Evolutionary conservation across 2,797 vertebrate genomes (phyloP).

Genomic region (Enteromius unitaeniatus): DNA sequence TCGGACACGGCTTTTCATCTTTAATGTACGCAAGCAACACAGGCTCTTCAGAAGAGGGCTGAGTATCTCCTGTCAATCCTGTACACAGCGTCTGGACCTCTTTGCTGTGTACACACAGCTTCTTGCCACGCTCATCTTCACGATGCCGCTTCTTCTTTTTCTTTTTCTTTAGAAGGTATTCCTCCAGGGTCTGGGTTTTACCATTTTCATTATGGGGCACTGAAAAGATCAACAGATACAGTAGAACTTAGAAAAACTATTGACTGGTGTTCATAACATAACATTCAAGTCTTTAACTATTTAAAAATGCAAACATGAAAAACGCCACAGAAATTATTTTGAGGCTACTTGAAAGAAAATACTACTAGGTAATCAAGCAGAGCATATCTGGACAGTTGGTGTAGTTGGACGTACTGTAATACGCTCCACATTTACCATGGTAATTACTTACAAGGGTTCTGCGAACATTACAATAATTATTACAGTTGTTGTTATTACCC

Average conservation of each 20-base stretch:
- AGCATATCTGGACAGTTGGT: not conserved
- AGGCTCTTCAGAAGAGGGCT: slow-evolving; percentile 66
- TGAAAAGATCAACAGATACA: slow-evolving; percentile 11
- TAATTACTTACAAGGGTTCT: not conserved
- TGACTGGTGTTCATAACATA: not conserved
- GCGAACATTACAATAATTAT: not conserved
- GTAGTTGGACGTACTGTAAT: not conserved
- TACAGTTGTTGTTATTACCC: not conserved
- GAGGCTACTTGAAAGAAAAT: not conserved
- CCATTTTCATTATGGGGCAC: slow-evolving; percentile 86
- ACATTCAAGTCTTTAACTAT: not conserved
- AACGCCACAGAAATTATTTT: not conserved
- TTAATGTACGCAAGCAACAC: slow-evolving; percentile 74
- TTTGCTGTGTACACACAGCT: slow-evolving; percentile 88
- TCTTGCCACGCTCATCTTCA: slow-evolving; percentile 86
- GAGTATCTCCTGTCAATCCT: slow-evolving; percentile 78
- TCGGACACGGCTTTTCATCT: slow-evolving; percentile 78
- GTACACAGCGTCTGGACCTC: slow-evolving; percentile 90
- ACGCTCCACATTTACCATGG: not conserved
- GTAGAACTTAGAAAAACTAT: not conserved
- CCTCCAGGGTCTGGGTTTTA: slow-evolving; percentile 86
- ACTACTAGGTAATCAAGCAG: not conserved
- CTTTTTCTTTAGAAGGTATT: slow-evolving; percentile 90
- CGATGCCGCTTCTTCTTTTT: slow-evolving; percentile 95
- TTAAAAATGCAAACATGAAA: not conserved